Percentiles rank a stretch among this genome's conserved stretches.
Evolutionary conservation across 2,888 invertebrate genomes (phyloP).

Genomic region (Stegana nigrithorax): DNA sequence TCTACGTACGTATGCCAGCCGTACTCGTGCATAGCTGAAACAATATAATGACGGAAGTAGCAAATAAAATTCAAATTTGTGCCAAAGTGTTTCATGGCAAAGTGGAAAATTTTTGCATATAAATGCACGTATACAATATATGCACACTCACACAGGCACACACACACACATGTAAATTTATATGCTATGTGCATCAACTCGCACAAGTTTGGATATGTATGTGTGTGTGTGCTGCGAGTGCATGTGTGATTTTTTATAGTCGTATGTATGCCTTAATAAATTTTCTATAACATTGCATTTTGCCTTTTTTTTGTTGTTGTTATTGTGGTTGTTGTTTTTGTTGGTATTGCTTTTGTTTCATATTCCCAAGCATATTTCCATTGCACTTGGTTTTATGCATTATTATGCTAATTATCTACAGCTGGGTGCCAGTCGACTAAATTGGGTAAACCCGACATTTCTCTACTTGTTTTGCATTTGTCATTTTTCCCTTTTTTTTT

Average conservation of each 20-base stretch:
- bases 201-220: background rate
- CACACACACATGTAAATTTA: no score
- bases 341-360: background rate
- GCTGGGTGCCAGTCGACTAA: background rate
- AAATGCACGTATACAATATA: conserved; percentile 8
- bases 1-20: background rate
- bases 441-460: background rate
- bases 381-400: background rate
- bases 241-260: background rate
- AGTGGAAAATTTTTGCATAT: conserved; percentile 29
- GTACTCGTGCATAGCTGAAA: conserved; percentile 37
- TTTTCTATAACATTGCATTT: conserved; percentile 11
- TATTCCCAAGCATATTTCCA: background rate
- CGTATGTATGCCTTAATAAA: conserved; percentile 8
- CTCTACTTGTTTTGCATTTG: background rate
- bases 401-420: conserved; percentile 13
- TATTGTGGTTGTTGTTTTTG: background rate
- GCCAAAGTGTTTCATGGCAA: conserved; percentile 54
- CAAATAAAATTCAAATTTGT: conserved; percentile 62
- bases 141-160: background rate
- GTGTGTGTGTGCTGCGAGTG: background rate
- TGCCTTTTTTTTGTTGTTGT: conserved; percentile 1
- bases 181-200: background rate
- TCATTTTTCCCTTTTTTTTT: background rate
- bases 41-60: conserved; percentile 55